Conservation (phyloP, 2,113 vertebrate genomes). For the Hypanus sabinus region DNA sequence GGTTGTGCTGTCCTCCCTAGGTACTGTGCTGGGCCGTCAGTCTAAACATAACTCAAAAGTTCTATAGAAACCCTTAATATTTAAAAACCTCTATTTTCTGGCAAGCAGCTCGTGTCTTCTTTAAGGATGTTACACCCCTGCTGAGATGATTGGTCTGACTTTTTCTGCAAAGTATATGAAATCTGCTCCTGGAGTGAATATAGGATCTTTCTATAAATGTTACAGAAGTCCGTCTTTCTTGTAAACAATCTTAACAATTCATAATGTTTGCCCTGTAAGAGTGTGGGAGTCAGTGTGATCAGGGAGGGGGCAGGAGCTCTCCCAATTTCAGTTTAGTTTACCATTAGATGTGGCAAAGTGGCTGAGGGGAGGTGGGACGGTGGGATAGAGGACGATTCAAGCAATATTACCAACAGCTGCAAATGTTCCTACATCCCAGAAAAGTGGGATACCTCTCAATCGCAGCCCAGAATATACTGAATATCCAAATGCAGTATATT, state of each 20-base stretch:
- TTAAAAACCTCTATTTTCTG: background rate
- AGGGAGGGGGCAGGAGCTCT: no score
- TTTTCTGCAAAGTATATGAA: background rate
- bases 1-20: no score
- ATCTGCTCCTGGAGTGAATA: background rate
- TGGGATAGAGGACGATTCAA: no score
- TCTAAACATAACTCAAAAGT: no score
- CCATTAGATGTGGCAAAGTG: background rate
- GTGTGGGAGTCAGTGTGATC: background rate
- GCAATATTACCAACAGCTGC: no score
- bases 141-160: background rate
- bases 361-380: background rate
- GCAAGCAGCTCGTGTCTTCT: background rate
- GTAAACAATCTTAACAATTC: background rate
- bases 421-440: no score
- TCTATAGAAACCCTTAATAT: no score
- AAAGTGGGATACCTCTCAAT: no score
- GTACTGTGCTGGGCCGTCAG: no score
- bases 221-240: background rate
- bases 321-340: background rate
- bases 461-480: no score
- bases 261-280: background rate
- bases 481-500: no score
- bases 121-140: background rate
- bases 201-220: background rate